phyloP scores from a whole-genome alignment of 2,113 vertebrate species.

The Delphinapterus leucas region DNA sequence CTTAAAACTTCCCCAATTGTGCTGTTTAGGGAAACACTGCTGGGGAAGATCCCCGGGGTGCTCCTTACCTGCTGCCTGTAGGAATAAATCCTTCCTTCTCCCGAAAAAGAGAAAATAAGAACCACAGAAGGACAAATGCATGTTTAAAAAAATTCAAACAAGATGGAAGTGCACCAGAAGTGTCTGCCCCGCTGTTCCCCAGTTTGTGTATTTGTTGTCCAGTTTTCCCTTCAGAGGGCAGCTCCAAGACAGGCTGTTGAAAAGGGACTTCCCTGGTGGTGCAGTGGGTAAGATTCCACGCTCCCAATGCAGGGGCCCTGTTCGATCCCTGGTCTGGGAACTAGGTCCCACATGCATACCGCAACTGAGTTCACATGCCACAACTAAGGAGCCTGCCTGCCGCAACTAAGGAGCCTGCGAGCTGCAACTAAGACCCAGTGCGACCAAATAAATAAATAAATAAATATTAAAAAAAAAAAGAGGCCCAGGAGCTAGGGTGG shows the following conservation, averaged over 20 bases:
- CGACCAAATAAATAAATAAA: no score
- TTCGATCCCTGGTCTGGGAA: no score
- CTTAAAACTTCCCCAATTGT: not conserved
- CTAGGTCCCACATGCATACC: no score
- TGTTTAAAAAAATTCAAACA: not conserved
- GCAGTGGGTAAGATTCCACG: no score
- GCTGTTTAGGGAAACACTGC: not conserved
- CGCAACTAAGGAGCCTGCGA: no score
- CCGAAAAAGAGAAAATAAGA: not conserved
- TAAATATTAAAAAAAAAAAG: no score
- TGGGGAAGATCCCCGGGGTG: not conserved
- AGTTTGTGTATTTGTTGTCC: not conserved
- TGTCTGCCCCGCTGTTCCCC: accelerated
- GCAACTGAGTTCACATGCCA: no score
- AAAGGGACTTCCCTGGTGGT: no score
- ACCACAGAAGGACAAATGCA: not conserved
- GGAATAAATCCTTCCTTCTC: not conserved
- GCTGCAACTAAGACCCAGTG: no score
- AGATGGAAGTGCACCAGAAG: no score
- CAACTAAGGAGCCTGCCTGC: no score
- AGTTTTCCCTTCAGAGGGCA: not conserved
- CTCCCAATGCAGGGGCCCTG: no score
- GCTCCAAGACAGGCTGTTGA: not conserved
- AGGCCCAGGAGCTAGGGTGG: not conserved
- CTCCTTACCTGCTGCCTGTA: not conserved